Conservation (phyloP, 2,888 invertebrate species). For the Aporophyla lueneburgensis region DNA sequence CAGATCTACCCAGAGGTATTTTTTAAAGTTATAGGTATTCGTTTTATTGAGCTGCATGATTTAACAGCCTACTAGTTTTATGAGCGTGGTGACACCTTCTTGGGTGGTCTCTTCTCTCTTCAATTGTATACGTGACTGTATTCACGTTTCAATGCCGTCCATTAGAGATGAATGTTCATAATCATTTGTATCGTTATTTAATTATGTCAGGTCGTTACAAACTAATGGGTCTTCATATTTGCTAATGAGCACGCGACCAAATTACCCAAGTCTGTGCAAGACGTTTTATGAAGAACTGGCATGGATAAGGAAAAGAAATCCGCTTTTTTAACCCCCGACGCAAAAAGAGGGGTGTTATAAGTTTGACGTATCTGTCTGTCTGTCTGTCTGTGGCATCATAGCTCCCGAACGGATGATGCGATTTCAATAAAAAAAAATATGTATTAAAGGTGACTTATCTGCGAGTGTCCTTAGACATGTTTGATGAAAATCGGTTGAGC, state of each 20-base stretch:
- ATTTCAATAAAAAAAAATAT: no score
- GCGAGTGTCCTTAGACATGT: no score
- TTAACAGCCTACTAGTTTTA: constrained; percentile 9
- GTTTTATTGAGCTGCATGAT: constrained; percentile 7
- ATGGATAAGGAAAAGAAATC: not conserved
- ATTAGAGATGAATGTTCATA: constrained; percentile 29
- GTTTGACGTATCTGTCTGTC: no score
- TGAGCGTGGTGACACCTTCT: no score
- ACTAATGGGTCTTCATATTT: constrained; percentile 35
- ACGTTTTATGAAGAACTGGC: not conserved
- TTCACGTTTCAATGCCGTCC: not conserved
- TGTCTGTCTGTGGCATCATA: no score
- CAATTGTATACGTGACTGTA: constrained; percentile 28
- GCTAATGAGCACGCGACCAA: constrained; percentile 27
- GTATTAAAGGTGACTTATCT: no score
- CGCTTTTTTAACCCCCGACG: no score
- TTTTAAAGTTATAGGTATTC: no score
- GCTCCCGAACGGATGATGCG: no score
- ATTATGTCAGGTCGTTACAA: constrained; percentile 26
- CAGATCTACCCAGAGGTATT: not conserved
- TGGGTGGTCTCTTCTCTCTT: not conserved
- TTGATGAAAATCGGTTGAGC: no score
- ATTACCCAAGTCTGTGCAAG: not conserved
- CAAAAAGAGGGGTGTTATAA: no score
- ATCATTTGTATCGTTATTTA: constrained; percentile 46